Percentiles rank a stretch among this genome's conserved stretches.
Conservation (phyloP, 1,140 invertebrate genomes). For the Sarcophaga bullata region DNA sequence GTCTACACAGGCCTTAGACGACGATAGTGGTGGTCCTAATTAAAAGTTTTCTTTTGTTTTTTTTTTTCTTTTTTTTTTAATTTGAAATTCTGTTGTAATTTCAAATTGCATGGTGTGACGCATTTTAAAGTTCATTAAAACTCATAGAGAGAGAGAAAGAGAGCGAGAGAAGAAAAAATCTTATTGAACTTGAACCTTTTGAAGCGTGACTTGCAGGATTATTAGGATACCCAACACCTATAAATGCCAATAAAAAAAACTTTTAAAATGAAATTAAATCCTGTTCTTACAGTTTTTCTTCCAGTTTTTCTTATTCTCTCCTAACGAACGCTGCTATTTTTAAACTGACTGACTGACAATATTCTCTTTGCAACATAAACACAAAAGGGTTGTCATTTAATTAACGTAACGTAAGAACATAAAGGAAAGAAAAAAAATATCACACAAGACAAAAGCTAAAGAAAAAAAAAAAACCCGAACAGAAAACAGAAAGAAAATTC, state of each 20-base stretch:
- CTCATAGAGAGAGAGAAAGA: not conserved
- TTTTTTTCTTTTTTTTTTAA: too few species aligned
- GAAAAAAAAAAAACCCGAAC: not conserved
- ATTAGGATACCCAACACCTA: not conserved
- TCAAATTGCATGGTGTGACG: not conserved
- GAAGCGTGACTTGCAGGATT: slow-evolving; percentile 40
- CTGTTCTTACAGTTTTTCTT: not conserved
- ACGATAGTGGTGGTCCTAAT: slow-evolving; percentile 24
- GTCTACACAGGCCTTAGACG: slow-evolving; percentile 24
- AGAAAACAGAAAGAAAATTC: not conserved
- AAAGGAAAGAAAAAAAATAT: not conserved
- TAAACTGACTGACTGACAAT: not conserved
- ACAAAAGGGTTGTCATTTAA: slow-evolving; percentile 27
- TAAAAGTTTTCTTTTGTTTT: slow-evolving; percentile 1
- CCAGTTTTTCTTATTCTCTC: not conserved
- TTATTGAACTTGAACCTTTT: slow-evolving; percentile 39
- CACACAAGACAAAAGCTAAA: not conserved
- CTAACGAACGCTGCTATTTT: not conserved
- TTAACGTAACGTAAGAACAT: slow-evolving; percentile 25
- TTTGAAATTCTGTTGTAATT: slow-evolving; percentile 8
- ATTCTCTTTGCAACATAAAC: not conserved
- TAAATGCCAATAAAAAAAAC: not conserved
- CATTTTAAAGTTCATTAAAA: slow-evolving; percentile 5
- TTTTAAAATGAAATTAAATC: slow-evolving; percentile 26
- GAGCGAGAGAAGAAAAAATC: not conserved